Conservation (phyloP, 2,113 vertebrate species). For the Hypocryptadius cinnamomeus region DNA sequence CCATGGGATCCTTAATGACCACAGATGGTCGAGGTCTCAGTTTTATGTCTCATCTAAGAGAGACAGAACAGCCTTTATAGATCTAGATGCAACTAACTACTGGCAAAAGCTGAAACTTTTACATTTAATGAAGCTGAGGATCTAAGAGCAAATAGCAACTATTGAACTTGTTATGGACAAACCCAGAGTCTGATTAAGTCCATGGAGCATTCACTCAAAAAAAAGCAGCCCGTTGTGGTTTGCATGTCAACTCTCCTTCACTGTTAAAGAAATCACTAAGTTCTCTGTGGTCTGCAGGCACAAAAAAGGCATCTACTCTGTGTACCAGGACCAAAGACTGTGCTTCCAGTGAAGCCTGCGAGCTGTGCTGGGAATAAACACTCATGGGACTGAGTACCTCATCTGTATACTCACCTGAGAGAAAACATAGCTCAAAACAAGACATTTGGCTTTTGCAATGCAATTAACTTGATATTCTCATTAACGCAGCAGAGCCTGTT, state of each 20-base stretch:
- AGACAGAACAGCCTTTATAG: conserved; percentile 56
- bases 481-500: conserved; percentile 7
- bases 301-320: not conserved
- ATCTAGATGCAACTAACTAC: conserved; percentile 52
- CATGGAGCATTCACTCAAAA: conserved; percentile 52
- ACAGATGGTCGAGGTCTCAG: conserved; percentile 31
- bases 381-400: not conserved
- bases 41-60: conserved; percentile 57
- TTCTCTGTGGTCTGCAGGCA: not conserved
- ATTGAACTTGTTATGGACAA: conserved; percentile 68
- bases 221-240: conserved; percentile 26
- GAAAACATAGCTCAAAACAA: conserved; percentile 56
- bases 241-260: conserved; percentile 45
- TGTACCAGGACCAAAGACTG: not conserved
- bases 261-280: conserved; percentile 38
- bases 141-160: conserved; percentile 61
- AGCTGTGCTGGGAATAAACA: not conserved
- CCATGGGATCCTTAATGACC: conserved; percentile 65
- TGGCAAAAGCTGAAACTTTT: conserved; percentile 64
- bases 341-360: not conserved
- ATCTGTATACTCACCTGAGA: conserved; percentile 56
- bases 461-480: conserved; percentile 13
- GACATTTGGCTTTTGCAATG: conserved; percentile 8
- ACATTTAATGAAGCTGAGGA: conserved; percentile 64
- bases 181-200: conserved; percentile 68